Evolutionary conservation across 2,113 vertebrate species (phyloP).

Genomic region (Sylvia atricapilla): DNA sequence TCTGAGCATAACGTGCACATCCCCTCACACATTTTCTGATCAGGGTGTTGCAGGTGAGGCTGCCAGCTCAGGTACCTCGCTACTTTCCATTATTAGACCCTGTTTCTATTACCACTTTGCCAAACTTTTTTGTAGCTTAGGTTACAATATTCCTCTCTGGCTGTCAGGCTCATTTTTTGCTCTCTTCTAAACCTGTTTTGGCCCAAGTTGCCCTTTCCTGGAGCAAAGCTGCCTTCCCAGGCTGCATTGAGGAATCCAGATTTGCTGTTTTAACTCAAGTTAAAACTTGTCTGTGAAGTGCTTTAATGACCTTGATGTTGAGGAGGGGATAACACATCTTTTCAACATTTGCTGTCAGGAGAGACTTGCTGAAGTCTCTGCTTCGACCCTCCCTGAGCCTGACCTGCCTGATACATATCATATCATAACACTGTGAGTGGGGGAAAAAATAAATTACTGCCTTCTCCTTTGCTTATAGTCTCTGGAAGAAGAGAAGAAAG

Average conservation of each 20-base stretch:
- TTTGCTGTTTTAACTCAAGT: background rate
- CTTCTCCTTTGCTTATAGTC: background rate
- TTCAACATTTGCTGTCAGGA: background rate
- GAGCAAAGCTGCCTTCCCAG: background rate
- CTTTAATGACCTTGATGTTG: background rate
- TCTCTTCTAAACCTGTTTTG: fast-evolving
- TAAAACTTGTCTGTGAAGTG: background rate
- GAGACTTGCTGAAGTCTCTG: background rate
- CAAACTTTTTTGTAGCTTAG: background rate
- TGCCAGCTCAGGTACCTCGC: background rate
- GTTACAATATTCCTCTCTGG: background rate
- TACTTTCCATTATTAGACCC: background rate
- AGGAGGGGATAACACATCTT: background rate
- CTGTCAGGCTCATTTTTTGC: background rate
- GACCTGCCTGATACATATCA: background rate
- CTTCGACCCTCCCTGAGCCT: background rate
- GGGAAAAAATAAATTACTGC: background rate
- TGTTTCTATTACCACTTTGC: background rate
- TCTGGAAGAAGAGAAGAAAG: background rate
- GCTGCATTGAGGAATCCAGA: background rate
- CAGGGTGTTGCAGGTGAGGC: background rate
- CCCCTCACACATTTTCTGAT: background rate
- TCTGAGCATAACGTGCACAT: background rate
- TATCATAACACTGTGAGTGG: background rate
- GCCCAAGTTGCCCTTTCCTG: background rate